phyloP scores from a whole-genome alignment of 1,140 invertebrate genomes.

The Bursaphelenchus mucronatus region DNA sequence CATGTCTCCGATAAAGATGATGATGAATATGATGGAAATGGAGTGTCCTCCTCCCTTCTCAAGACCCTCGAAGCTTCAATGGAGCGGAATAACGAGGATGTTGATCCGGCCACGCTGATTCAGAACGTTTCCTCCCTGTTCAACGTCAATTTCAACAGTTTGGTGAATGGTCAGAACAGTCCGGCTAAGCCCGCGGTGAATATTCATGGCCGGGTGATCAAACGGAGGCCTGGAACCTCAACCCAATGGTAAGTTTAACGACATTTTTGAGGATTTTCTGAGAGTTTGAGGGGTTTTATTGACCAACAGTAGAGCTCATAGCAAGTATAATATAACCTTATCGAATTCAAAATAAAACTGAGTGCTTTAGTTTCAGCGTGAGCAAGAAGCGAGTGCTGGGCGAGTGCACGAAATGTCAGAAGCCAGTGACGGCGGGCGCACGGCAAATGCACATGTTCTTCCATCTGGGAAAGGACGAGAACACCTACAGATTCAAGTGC shows the following conservation, averaged over 20 bases:
- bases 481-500: constrained; percentile 58
- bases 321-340: too few relatives aligned
- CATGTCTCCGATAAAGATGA: neutral
- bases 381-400: constrained; percentile 58
- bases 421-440: constrained; percentile 58
- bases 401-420: constrained; percentile 50
- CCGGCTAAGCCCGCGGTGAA: neutral
- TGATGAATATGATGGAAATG: constrained; percentile 9
- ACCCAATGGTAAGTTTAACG: constrained; percentile 7
- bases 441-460: constrained; percentile 61
- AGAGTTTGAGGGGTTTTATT: neutral
- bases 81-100: neutral
- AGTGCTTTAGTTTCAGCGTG: constrained; percentile 23
- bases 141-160: constrained; percentile 14
- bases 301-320: too few relatives aligned
- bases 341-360: neutral
- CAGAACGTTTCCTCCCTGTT: constrained; percentile 22
- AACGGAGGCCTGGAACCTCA: neutral
- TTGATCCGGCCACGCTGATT: constrained; percentile 9
- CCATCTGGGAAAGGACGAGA: constrained; percentile 55
- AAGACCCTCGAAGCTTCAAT: constrained; percentile 14
- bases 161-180: constrained; percentile 4
- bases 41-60: constrained; percentile 11
- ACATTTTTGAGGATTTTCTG: neutral
- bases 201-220: neutral